These are phyloP conservation scores for Mylabris sibirica DNA, from an alignment of 2,888 invertebrate species.

Conservation along the genomic window DNA sequence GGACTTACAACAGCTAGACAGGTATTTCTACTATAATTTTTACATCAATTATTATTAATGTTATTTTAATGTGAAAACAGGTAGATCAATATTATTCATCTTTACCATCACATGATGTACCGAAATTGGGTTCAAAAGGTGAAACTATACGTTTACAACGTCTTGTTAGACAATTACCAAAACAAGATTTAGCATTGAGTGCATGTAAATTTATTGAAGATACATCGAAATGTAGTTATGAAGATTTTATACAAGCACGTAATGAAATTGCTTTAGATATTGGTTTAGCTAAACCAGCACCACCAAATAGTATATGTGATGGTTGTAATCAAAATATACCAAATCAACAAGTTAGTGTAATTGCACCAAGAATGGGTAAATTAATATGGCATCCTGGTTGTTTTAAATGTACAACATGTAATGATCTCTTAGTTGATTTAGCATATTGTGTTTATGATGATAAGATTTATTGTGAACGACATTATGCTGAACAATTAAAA, in stretches of 20 bases:
- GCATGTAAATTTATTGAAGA: constrained; percentile 88
- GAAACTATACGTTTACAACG: constrained; percentile 83
- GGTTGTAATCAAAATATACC: constrained; percentile 83
- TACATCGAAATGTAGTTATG: constrained; percentile 80
- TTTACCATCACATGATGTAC: constrained; percentile 79
- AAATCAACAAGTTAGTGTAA: constrained; percentile 81
- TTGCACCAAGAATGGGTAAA: constrained; percentile 55
- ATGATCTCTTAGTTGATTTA: constrained; percentile 93
- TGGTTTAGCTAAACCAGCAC: constrained; percentile 65
- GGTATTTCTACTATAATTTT: constrained; percentile 42
- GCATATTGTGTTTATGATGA: constrained; percentile 94
- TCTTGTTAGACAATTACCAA: constrained; percentile 88
- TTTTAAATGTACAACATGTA: constrained; percentile 88
- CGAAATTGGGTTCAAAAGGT: constrained; percentile 72
- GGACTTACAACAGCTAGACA: constrained; percentile 58
- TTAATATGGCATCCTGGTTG: constrained; percentile 90
- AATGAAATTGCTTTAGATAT: constrained; percentile 97
- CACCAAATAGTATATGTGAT: constrained; percentile 72
- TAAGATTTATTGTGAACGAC: constrained; percentile 89
- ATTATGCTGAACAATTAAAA: constrained; percentile 95
- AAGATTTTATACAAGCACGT: constrained; percentile 90
- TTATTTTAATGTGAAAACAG: constrained; percentile 64
- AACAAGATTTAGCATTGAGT: constrained; percentile 89
- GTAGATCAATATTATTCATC: constrained; percentile 92
- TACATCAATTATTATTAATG: constrained; percentile 8